phyloP scores from a whole-genome alignment of 2,113 vertebrate genomes.

The Calonectris borealis region DNA sequence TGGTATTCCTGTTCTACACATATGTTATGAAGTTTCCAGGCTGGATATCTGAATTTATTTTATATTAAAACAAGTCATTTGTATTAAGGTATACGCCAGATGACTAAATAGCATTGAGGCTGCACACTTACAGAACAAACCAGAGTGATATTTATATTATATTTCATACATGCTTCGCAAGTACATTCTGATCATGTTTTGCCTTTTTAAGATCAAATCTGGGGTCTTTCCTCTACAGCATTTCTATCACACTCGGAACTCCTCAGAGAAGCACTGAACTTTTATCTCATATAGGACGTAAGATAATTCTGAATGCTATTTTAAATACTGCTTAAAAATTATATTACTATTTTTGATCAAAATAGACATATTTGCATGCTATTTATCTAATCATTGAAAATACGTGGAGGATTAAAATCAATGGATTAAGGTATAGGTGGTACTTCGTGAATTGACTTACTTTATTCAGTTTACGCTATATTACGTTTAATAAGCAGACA shows the following conservation, averaged over 20 bases:
- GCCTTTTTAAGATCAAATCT: background rate
- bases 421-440: background rate
- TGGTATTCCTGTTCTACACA: background rate
- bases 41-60: background rate
- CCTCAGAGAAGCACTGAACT: background rate
- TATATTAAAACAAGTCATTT: background rate
- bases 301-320: background rate
- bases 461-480: background rate
- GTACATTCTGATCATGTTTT: background rate
- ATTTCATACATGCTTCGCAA: background rate
- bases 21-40: background rate
- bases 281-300: background rate
- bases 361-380: background rate
- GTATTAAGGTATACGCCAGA: background rate
- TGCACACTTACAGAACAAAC: background rate
- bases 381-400: background rate
- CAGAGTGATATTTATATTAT: background rate
- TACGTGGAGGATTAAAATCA: background rate
- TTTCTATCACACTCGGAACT: background rate
- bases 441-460: background rate
- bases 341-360: background rate
- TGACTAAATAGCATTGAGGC: background rate
- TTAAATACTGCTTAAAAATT: background rate
- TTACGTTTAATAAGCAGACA: background rate
- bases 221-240: accelerated